Base-by-base conservation (phyloP, 1,140 invertebrate genomes). In the Limonius californicus region DNA sequence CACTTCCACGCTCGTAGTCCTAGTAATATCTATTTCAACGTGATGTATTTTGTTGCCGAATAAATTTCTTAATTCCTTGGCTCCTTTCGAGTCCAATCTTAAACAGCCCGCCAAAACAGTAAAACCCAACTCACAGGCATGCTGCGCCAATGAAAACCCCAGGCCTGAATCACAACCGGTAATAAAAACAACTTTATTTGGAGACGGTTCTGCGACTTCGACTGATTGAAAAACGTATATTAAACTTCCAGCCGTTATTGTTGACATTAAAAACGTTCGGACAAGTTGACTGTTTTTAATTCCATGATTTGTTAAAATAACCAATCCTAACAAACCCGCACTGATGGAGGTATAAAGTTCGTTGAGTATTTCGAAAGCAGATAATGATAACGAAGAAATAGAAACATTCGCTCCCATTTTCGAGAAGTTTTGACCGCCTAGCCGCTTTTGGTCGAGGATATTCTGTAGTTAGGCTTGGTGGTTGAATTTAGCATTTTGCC, bases 101-200 rank as follows among this genome's bases (percentile, higher is more conserved):
- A 90, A 79, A 72, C 91, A 89, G 1, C 87, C 85, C 11, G 91
- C 91, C 8, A 90, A 73, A 0, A 90, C 88, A 7, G 78, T 75
- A 20, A 86, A 80, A 0, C 87, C 88, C 45, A 83, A 73, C 15
- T 82, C 74, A 14, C 79, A 77, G 23, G 83, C 79, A 47, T 88
- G 79, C 6, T 84, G 73, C 1, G 89, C 87, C n/a, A 89, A 70
- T 0, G 84, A 85, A 76, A 84, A 90, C 19, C 91, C 91, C n/a
- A 93, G 78, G 3, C 89, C 91, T 59, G 89, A 90, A 74, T 93
- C 90, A 71, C 90, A 94, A 42, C 91, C 91, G 16, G 88, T 91
- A 59, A 92, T 85, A 2, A 90, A 78, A 12, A 92, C 70, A 42
- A 86, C 80, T 69, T 82, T 76, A 1, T 74, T 75, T 4, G 68